Conservation (phyloP, 2,797 vertebrate species). For the Australoheros facetus region DNA sequence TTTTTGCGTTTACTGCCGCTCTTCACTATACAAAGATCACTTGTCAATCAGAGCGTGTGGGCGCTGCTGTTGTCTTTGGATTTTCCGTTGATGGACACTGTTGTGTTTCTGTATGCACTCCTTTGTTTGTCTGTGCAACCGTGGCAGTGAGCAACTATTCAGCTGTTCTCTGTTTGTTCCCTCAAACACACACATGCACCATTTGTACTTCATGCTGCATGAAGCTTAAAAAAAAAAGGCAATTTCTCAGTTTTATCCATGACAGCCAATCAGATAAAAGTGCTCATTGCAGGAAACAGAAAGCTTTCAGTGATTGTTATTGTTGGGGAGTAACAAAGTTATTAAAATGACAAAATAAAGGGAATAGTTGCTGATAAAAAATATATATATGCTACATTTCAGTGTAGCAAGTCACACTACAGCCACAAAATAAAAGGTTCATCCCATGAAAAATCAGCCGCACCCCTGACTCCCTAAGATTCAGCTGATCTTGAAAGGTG, state of each 20-base stretch:
- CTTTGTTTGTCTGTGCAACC: constrained; percentile 45
- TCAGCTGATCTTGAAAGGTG: too few species aligned
- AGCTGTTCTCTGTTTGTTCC: constrained; percentile 17
- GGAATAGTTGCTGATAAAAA: not conserved
- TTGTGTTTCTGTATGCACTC: constrained; percentile 35
- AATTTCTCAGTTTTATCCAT: not conserved
- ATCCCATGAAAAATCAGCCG: not conserved
- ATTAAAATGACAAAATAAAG: not conserved
- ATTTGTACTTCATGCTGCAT: not conserved
- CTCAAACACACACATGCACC: not conserved
- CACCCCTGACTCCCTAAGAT: too few species aligned
- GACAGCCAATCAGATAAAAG: constrained; percentile 5
- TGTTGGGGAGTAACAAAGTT: not conserved
- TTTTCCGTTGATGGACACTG: constrained; percentile 39
- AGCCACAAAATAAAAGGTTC: not conserved
- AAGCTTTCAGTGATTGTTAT: constrained; percentile 5
- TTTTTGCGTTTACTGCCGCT: constrained; percentile 2
- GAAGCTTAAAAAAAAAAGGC: not conserved
- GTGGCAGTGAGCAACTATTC: constrained; percentile 22
- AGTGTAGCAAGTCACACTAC: not conserved
- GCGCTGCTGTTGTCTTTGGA: constrained; percentile 41
- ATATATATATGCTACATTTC: not conserved
- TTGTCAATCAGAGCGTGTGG: constrained; percentile 61
- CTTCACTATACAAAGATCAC: constrained; percentile 55
- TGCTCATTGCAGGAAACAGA: constrained; percentile 1